These are phyloP conservation scores for Luidia sarsii DNA, from an alignment of 53 echinoderm and acorn worm species.

Conservation along the genomic window DNA sequence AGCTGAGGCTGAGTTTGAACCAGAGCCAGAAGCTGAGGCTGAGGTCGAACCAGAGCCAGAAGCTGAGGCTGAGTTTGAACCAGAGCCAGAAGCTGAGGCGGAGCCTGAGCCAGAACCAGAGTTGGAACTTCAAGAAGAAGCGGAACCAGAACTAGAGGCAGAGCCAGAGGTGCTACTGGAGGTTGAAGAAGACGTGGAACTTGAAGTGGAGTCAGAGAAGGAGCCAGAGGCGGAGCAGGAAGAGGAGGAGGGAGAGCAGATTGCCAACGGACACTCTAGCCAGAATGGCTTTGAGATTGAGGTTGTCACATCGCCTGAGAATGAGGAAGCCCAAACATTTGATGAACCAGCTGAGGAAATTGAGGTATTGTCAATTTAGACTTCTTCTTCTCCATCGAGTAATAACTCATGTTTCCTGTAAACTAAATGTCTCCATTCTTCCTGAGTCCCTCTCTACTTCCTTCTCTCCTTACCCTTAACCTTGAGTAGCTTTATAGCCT, in stretches of 20 bases:
- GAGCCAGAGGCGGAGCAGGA: conserved; percentile 36
- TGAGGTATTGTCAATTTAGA: background rate
- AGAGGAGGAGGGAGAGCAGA: conserved; percentile 40
- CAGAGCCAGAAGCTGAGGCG: background rate
- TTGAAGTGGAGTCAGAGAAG: no score
- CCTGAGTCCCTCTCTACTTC: no score
- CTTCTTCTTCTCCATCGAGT: no score
- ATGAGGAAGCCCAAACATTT: background rate
- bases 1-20: background rate
- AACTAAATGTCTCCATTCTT: no score
- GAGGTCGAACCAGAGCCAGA: conserved; percentile 27
- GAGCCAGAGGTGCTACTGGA: conserved; percentile 19
- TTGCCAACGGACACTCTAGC: conserved; percentile 51
- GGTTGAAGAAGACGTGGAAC: conserved; percentile 49
- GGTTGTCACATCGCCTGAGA: conserved; percentile 17
- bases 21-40: no score
- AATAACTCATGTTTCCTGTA: no score
- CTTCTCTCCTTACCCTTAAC: no score
- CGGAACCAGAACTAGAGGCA: background rate
- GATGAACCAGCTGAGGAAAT: background rate
- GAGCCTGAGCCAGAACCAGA: background rate
- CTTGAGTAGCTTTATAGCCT: no score
- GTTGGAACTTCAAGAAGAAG: background rate
- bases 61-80: conserved; percentile 21
- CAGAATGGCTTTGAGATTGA: conserved; percentile 21